Conservation (phyloP, 2,888 invertebrate species). For the Polydrusus pterygomalis region DNA sequence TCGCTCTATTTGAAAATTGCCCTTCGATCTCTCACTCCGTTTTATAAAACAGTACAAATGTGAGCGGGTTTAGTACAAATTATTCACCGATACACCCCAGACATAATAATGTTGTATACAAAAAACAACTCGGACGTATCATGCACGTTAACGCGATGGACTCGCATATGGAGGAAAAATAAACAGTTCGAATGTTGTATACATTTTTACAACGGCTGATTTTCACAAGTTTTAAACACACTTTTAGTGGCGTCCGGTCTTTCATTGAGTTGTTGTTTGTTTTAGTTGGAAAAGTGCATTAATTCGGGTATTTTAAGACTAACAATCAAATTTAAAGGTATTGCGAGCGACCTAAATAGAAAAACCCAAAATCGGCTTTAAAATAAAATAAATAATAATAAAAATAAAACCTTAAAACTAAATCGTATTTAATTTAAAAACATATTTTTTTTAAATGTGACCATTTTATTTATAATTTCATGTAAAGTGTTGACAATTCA, state of each 20-base stretch:
- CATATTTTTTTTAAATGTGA: too few species aligned
- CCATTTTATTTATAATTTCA: background rate
- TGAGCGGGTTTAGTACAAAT: slow-evolving; percentile 22
- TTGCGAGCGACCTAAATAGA: background rate
- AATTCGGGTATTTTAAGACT: background rate
- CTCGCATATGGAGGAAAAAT: slow-evolving; percentile 43
- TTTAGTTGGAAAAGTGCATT: slow-evolving; percentile 45
- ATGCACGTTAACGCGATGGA: slow-evolving; percentile 39
- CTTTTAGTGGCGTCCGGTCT: slow-evolving; percentile 49
- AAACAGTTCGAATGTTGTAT: slow-evolving; percentile 44
- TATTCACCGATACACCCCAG: background rate
- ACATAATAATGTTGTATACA: slow-evolving; percentile 16
- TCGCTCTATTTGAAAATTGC: too few species aligned
- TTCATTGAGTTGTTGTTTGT: slow-evolving; percentile 47
- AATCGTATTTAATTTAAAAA: too few species aligned
- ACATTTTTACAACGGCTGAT: slow-evolving; percentile 41
- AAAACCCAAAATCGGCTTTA: background rate
- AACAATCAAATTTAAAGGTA: background rate
- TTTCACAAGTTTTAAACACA: slow-evolving; percentile 43
- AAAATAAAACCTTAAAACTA: too few species aligned
- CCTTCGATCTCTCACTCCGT: too few species aligned
- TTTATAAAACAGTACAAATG: background rate
- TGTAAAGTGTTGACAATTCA: too few species aligned
- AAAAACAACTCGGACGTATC: slow-evolving; percentile 43
- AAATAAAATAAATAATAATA: too few species aligned